Evolutionary conservation across 92 coral and sea anemone species (phyloP).

Genomic region (Phenganax marumi): DNA sequence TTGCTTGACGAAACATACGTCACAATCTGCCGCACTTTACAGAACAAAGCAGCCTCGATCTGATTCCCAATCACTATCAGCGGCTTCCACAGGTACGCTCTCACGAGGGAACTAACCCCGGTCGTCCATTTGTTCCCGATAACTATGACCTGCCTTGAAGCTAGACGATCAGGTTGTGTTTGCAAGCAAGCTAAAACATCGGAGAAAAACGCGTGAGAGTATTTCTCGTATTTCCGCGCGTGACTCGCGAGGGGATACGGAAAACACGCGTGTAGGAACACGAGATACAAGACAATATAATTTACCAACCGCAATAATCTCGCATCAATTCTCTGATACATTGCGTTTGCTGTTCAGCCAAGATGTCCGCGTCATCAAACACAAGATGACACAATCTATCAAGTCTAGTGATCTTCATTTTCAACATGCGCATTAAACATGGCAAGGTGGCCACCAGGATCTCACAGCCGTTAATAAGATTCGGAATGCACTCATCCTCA

Average conservation of each 20-base stretch:
- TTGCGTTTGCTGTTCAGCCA: constrained; percentile 79
- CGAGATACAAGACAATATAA: neutral
- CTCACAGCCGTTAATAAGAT: constrained; percentile 88
- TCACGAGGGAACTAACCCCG: constrained; percentile 77
- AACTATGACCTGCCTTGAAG: constrained; percentile 79
- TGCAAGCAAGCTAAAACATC: constrained; percentile 54
- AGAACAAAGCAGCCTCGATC: constrained; percentile 78
- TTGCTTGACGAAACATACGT: constrained; percentile 59
- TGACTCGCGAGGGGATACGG: neutral
- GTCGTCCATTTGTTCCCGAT: constrained; percentile 82
- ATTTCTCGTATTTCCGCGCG: no score
- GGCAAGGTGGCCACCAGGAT: constrained; percentile 84
- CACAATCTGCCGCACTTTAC: constrained; percentile 68
- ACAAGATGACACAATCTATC: constrained; percentile 80
- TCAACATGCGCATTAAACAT: constrained; percentile 81
- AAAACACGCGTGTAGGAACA: neutral
- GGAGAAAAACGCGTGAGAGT: neutral
- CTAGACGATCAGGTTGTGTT: constrained; percentile 71
- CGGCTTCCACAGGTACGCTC: constrained; percentile 86
- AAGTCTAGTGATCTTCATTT: constrained; percentile 64
- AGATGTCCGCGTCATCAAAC: constrained; percentile 77
- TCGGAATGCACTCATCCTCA: constrained; percentile 70
- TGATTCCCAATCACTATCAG: constrained; percentile 69
- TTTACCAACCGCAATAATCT: constrained; percentile 49
- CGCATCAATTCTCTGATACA: constrained; percentile 84